Percentiles rank a stretch among this genome's conserved stretches.
Conservation (phyloP, 2,888 invertebrate species). For the Pedicia rivosa region DNA sequence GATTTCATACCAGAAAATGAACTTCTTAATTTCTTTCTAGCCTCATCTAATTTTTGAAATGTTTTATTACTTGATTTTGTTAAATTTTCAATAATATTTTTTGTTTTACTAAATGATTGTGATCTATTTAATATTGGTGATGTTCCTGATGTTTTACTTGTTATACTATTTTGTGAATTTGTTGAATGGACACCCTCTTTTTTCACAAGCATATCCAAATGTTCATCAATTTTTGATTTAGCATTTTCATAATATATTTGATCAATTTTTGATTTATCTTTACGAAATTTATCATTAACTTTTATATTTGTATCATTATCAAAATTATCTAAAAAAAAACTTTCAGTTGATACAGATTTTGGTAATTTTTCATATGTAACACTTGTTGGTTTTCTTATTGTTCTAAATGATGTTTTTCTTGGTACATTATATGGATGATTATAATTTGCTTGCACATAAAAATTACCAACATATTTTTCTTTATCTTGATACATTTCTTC, state of each 20-base stretch:
- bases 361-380: slow-evolving; percentile 8
- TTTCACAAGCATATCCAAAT: slow-evolving; percentile 5
- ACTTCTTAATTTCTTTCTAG: neutral
- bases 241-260: slow-evolving; percentile 12
- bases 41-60: slow-evolving; percentile 2
- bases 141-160: slow-evolving; percentile 8
- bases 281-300: slow-evolving; percentile 10
- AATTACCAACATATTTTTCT: too few species aligned
- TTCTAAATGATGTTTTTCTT: neutral
- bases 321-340: slow-evolving; percentile 27
- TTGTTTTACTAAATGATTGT: too few species aligned
- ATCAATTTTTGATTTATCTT: slow-evolving; percentile 19
- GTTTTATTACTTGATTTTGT: neutral
- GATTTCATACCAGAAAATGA: neutral
- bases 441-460: too few species aligned
- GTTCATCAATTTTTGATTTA: slow-evolving; percentile 9
- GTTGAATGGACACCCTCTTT: slow-evolving; percentile 7
- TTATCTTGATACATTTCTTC: too few species aligned
- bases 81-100: neutral
- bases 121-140: too few species aligned
- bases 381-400: neutral
- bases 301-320: neutral
- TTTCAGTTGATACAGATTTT: slow-evolving; percentile 28
- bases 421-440: too few species aligned
- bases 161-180: slow-evolving; percentile 2